Evolutionary conservation across 2,113 vertebrate species (phyloP), one percentile per base, ranked within the genome.

Genomic region (Albula goreensis): DNA sequence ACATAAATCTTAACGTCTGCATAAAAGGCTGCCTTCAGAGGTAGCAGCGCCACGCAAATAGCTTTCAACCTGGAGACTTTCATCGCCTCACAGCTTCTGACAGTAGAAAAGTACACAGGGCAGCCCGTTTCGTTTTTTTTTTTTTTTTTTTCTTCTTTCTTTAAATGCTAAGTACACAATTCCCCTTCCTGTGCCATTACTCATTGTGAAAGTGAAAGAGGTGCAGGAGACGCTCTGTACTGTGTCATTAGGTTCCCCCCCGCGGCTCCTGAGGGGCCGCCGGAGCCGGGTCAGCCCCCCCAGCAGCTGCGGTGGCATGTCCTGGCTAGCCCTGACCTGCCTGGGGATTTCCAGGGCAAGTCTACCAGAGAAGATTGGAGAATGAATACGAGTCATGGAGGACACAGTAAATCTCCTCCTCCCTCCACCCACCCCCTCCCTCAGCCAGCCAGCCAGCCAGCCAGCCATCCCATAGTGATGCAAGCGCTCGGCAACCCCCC

Each of bases 1-100:
- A 2, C 86, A 80, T 85, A 77, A 52, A 86, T 83, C 70, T 77
- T 87, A 81, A 87, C 19, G 63, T 80, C 81, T 74, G 85, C 82
- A 86, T 81, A 81, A 83, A 88, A 83, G 81, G 56, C 77, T 19
- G 10, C 77, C 53, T 79, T 50, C 49, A 80, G 50, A 51, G 50
- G 83, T 74, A 78, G 77, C 85, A 31, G 22, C 19, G 15, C 57
- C 60, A 31, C 83, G 4, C 31, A 66, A 41, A 41, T 84, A 41
- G 25, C 41, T 53, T 63, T 70, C 3, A 60, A 63, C 41, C 88
- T 85, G 83, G 78, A 81, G 88, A 52, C 74, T 57, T 48, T 7
- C 82, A 53, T 84, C 82, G 60, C 25, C 11, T 56, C 78, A 4
- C 25, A 79, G 41, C 31, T 53, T 84, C 25, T 66, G 41, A 74